Evolutionary conservation across 2,113 vertebrate species (phyloP), one percentile per base, ranked within the genome.

Genomic region (Geococcyx californianus): DNA sequence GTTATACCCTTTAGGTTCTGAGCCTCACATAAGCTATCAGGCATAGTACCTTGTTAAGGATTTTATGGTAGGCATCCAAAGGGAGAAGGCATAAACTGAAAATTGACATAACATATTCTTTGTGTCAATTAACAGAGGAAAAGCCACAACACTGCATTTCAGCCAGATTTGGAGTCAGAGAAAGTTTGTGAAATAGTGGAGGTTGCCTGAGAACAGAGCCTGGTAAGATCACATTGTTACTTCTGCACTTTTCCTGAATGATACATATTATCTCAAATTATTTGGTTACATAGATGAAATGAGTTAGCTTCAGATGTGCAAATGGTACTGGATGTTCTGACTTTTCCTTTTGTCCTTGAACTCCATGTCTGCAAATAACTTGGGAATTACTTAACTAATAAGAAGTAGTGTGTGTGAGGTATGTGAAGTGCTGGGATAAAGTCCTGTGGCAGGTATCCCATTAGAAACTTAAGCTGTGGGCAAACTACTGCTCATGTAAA

Each of bases 161-260:
- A 77, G 13, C 29, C 60, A 59, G 51, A 42, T 42, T 1, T 33
- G 56, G 56, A 78, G 38, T 58, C 68, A 55, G 33, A 73, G 59
- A 29, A 62, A 28, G 25, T 81, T 86, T 93, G 79, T 95, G 85
- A 84, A 83, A 51, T 86, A 31, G 42, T 63, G 89, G 47, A 78
- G 34, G 51, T 76, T 92, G 68, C 72, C 26, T 93, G 64, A 94
- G 83, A 90, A 75, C 34, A 74, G 68, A 80, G 18, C 0, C 29
- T 86, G 94, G 80, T 97, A 84, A 95, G 90, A 86, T 84, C 63
- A 34, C 29, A 25, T 10, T 67, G 31, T 92, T 88, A 42, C 38
- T 88, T 85, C 63, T 95, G 45, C 34, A n/a, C 16, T 70, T 83
- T 84, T 60, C 74, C 38, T 81, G n/a, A 42, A 66, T 80, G 13